phyloP scores from a whole-genome alignment of 2,888 invertebrate species.

The Drosophila falleni region DNA sequence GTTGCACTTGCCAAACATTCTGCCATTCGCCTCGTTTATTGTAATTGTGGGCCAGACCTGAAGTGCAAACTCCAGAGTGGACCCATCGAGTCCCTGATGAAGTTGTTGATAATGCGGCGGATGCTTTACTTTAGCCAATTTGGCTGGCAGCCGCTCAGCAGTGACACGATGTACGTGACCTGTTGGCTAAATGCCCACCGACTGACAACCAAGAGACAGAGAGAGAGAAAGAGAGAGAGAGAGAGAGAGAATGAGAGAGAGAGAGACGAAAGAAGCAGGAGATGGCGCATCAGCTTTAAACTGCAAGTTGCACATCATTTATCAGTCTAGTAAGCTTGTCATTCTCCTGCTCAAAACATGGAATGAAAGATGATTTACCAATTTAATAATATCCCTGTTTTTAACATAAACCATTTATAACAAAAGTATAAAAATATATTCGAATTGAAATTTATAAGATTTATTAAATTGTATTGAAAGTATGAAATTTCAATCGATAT shows the following conservation, averaged over 20 bases:
- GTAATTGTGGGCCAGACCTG: slow-evolving; percentile 62
- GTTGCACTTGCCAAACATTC: slow-evolving; percentile 56
- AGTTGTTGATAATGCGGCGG: slow-evolving; percentile 75
- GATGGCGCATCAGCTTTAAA: slow-evolving; percentile 49
- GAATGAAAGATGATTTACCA: slow-evolving; percentile 17
- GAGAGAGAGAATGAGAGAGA: not conserved
- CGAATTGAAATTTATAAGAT: not conserved
- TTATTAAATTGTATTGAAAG: not conserved
- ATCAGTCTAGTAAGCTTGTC: slow-evolving; percentile 52
- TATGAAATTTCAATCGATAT: too few relatives aligned
- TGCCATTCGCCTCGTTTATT: slow-evolving; percentile 66
- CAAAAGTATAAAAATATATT: not conserved
- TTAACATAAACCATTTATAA: not conserved
- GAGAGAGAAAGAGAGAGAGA: slow-evolving; percentile 6
- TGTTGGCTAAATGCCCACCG: slow-evolving; percentile 63
- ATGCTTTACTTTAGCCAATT: slow-evolving; percentile 76
- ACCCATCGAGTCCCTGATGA: slow-evolving; percentile 61
- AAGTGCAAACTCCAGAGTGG: slow-evolving; percentile 22
- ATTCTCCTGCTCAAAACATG: slow-evolving; percentile 6
- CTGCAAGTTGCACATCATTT: slow-evolving; percentile 59
- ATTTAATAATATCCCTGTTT: not conserved
- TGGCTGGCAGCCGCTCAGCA: slow-evolving; percentile 76
- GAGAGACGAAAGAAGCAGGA: not conserved
- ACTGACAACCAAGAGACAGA: slow-evolving; percentile 13
- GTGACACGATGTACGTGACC: slow-evolving; percentile 77